Evolutionary conservation across 2,888 invertebrate species (phyloP).

Genomic region (Ichneumoninae sp.): DNA sequence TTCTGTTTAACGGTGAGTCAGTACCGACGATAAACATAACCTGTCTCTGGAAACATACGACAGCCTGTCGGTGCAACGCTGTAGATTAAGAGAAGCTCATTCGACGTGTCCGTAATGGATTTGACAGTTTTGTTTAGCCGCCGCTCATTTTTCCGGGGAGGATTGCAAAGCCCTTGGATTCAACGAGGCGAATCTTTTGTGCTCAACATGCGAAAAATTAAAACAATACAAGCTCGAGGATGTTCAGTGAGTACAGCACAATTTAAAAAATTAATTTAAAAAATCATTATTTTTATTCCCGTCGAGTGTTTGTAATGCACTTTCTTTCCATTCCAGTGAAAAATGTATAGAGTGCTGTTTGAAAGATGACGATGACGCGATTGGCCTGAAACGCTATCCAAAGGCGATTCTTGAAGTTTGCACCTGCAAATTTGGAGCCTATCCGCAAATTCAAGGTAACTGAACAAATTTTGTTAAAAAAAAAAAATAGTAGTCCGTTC

Average conservation of each 20-base stretch:
- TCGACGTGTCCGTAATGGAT: not conserved
- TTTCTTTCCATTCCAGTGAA: slow-evolving; percentile 82
- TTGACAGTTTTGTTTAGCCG: slow-evolving; percentile 67
- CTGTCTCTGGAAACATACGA: not conserved
- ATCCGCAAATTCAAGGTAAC: slow-evolving; percentile 96
- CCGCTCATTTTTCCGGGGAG: slow-evolving; percentile 89
- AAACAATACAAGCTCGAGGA: slow-evolving; percentile 90
- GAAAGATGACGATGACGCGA: slow-evolving; percentile 88
- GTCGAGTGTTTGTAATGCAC: not conserved
- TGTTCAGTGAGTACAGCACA: slow-evolving; percentile 85
- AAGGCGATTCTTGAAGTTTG: slow-evolving; percentile 98
- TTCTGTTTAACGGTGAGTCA: slow-evolving; percentile 51
- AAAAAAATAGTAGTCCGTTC: not conserved
- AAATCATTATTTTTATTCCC: not conserved
- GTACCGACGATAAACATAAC: slow-evolving; percentile 11
- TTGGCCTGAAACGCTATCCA: slow-evolving; percentile 91
- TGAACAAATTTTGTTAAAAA: not conserved
- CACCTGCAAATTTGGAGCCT: slow-evolving; percentile 98
- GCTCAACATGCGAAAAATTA: slow-evolving; percentile 95
- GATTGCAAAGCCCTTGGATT: slow-evolving; percentile 95
- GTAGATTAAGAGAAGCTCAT: not conserved
- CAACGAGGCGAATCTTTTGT: slow-evolving; percentile 93
- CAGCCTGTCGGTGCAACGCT: not conserved
- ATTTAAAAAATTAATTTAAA: slow-evolving; percentile 48
- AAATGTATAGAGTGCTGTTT: slow-evolving; percentile 93